phyloP scores from a whole-genome alignment of 2,113 vertebrate genomes.

The Aleadryas rufinucha region DNA sequence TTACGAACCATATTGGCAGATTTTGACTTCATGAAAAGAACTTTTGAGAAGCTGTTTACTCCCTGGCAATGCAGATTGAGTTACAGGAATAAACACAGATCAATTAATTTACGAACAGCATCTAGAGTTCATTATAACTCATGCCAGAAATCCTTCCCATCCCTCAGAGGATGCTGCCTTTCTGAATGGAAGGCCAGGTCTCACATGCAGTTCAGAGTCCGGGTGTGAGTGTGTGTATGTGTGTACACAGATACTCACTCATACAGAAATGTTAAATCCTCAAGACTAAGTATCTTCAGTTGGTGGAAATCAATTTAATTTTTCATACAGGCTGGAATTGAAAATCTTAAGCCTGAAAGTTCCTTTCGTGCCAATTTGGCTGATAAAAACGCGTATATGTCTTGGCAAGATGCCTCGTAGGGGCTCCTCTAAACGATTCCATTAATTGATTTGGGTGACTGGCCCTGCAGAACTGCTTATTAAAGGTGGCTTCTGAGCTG shows the following conservation, averaged over 20 bases:
- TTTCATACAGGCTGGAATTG: conserved; percentile 68
- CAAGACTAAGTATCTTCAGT: conserved; percentile 68
- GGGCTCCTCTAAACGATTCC: conserved; percentile 65
- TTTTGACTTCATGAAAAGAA: not conserved
- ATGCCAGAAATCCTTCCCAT: not conserved
- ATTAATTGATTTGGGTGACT: conserved; percentile 75
- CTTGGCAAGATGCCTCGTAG: conserved; percentile 63
- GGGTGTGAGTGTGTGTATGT: not conserved
- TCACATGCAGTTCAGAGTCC: not conserved
- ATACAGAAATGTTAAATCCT: conserved; percentile 70
- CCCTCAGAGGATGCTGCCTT: not conserved
- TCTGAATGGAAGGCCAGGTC: not conserved
- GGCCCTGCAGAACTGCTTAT: conserved; percentile 61
- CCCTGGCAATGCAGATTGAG: not conserved
- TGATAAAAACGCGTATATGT: conserved; percentile 68
- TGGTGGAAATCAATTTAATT: conserved; percentile 77
- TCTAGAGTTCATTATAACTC: not conserved
- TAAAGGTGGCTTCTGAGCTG: conserved; percentile 33
- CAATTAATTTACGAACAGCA: conserved; percentile 34
- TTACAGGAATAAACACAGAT: conserved; percentile 20
- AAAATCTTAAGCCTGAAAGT: conserved; percentile 73
- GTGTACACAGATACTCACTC: conserved; percentile 31
- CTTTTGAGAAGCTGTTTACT: conserved; percentile 22
- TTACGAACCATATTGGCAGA: accelerated
- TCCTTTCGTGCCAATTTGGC: conserved; percentile 73